Evolutionary conservation across 2,113 vertebrate species (phyloP), one percentile per base, ranked within the genome.

Genomic region (Ammospiza caudacuta): DNA sequence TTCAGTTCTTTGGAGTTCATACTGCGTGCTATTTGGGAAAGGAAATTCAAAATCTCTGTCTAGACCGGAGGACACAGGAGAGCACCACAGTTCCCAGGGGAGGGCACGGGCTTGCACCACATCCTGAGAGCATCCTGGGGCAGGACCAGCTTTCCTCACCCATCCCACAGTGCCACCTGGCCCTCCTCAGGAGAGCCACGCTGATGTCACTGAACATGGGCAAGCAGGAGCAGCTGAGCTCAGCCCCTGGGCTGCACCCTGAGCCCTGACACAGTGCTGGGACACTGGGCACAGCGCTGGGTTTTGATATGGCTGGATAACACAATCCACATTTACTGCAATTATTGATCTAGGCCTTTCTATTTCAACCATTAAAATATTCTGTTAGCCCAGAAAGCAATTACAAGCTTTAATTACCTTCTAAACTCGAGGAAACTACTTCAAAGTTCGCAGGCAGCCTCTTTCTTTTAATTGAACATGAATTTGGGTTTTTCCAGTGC

Each of bases 131-230:
- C 1, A 1, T 72, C 49, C 41, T 37, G 0, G 0, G 29, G 69
- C 46, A 37, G 63, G 47, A 74, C 10, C n/a, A 73, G 1, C 49
- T 69, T 44, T 77, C 43, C 44, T 61, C 44, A 61, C 13, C 21
- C 6, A 0, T 43, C 25, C 6, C 37, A 62, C 0, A 0, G 6
- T 51, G 21, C 35, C 14, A 15, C 47, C 57, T 63, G 17, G 14
- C 44, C 69, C 37, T 44, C 10, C 24, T 80, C 21, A n/a, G 67
- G 15, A 80, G 27, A 85, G 41, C 33, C 1, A 0, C 2, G 19
- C 44, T 79, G 44, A 13, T 68, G 21, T 39, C 9, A 23, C 49
- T 20, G 21, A 46, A 67, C 27, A 11, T 0, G 0, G 14, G n/a
- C 41, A 72, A 44, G n/a, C 1, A 15, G 44, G 24, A 80, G 9